phyloP scores from a whole-genome alignment of 2,888 invertebrate genomes.

The Thysanoteuthis rhombus region DNA sequence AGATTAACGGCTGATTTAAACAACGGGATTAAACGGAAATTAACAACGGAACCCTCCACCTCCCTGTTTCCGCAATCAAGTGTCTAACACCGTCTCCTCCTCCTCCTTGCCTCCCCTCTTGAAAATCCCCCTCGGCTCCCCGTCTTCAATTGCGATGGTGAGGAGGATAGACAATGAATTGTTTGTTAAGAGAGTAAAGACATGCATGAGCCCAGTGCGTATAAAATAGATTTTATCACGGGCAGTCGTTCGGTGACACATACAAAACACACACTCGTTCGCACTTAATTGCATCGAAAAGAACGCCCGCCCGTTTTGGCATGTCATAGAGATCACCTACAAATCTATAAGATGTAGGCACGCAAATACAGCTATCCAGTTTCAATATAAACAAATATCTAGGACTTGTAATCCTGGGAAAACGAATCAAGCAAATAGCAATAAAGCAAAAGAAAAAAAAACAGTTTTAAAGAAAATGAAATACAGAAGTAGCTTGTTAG shows the following conservation, averaged over 20 bases:
- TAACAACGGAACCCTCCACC: background rate
- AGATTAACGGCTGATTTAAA: background rate
- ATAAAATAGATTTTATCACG: background rate
- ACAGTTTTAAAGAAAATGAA: too few species aligned
- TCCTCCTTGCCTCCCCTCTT: background rate
- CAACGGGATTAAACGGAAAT: constrained; percentile 12
- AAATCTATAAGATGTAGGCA: background rate
- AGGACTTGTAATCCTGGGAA: background rate
- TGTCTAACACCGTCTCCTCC: background rate
- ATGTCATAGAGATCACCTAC: background rate
- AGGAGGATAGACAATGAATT: background rate
- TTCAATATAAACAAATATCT: background rate
- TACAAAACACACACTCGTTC: background rate
- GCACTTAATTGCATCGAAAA: background rate
- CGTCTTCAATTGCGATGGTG: background rate
- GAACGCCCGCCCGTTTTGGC: background rate
- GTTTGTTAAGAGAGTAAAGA: background rate
- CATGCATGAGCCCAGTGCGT: background rate
- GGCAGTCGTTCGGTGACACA: background rate
- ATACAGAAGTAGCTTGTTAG: too few species aligned
- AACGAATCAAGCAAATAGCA: background rate
- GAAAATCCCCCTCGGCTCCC: background rate
- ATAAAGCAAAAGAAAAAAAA: too few species aligned
- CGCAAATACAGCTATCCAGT: background rate
- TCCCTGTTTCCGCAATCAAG: background rate